Percentiles rank a stretch among this genome's conserved stretches.
Conservation (phyloP, 2,113 vertebrate genomes). For the Clarias magur region DNA sequence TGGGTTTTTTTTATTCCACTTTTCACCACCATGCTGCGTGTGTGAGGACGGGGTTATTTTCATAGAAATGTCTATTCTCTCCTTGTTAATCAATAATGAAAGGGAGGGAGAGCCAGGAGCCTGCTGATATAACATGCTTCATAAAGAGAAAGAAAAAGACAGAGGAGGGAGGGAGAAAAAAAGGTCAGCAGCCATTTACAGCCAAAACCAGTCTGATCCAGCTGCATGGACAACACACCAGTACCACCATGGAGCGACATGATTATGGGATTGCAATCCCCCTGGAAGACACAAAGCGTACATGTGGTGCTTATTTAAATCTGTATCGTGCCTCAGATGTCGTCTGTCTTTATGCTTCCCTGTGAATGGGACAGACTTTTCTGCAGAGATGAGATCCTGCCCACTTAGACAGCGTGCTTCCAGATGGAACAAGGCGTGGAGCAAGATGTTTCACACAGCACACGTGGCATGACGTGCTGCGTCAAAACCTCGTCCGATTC, state of each 20-base stretch:
- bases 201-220: not conserved
- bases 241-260: not conserved
- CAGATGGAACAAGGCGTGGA: not conserved
- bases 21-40: not conserved
- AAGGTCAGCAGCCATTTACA: not conserved
- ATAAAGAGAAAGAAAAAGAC: not conserved
- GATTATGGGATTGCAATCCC: not conserved
- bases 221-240: not conserved
- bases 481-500: not conserved
- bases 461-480: not conserved
- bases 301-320: not conserved
- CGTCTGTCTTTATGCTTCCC: not conserved
- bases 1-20: not conserved
- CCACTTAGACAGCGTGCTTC: not conserved
- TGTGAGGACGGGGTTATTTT: not conserved
- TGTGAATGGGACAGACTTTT: not conserved
- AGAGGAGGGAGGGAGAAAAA: not conserved
- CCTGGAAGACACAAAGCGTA: not conserved
- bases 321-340: not conserved
- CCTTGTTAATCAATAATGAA: not conserved
- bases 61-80: not conserved
- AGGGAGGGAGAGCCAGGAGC: not conserved
- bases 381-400: not conserved
- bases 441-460: not conserved
- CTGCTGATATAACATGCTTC: not conserved